Evolutionary conservation across 1,140 invertebrate genomes (phyloP), one percentile per base, ranked within the genome.

Genomic region (Argopecten irradians): DNA sequence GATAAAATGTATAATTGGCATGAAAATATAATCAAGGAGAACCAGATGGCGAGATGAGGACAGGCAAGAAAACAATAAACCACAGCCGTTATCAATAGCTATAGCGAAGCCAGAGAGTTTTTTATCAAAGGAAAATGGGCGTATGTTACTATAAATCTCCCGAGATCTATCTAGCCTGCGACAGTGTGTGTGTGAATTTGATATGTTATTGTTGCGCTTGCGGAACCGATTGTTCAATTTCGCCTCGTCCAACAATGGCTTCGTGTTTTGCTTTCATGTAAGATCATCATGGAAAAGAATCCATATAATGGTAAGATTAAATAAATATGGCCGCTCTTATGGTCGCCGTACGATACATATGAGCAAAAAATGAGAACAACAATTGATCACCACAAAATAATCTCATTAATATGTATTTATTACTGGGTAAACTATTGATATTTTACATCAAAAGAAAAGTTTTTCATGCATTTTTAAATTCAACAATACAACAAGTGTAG

Each of bases 1-100:
- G 55, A 71, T 71, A 28, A 71, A 71, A n/a, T 71, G n/a, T 71
- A 71, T 71, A 71, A 71, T 71, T 71, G 55, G 55, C 55, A 71
- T 71, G 55, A 71, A 71, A 71, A 71, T n/a, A 71, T 28, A 71
- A 71, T 71, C 55, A 71, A 71, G 55, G 28, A 16, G 55, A 71
- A 71, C 22, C 55, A 71, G 55, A 71, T 71, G 55, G 55, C 16
- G 55, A 5, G 55, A 16, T 71, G 55, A 71, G 55, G 55, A 71
- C 55, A 71, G 55, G 55, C 55, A 71, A 71, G 55, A 71, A 71
- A 71, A 71, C 55, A 71, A 71, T 71, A 71, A 71, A 71, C 22
- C 55, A 71, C 55, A 71, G 55, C 55, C 55, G 55, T 71, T 71
- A 71, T 71, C 55, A 71, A 71, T 71, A 71, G 55, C n/a, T 1